These are phyloP conservation scores for Pterocles orientalis DNA, from an alignment of 2,113 vertebrate species.

Conservation along the genomic window DNA sequence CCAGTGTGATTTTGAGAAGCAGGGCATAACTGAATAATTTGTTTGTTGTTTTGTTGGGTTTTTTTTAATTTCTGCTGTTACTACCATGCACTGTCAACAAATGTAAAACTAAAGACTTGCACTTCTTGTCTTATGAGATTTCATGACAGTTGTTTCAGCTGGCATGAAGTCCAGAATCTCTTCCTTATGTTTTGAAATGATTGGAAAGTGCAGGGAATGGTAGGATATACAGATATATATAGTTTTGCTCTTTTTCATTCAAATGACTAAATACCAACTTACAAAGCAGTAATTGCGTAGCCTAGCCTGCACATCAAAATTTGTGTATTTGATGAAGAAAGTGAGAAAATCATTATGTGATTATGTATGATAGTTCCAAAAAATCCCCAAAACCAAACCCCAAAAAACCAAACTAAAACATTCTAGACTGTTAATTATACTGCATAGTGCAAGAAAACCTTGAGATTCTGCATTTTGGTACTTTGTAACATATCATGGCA, in stretches of 20 bases:
- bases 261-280: background rate
- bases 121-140: background rate
- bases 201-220: background rate
- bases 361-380: background rate
- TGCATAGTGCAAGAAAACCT: background rate
- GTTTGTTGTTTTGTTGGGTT: background rate
- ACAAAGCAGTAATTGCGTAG: background rate
- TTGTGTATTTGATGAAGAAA: background rate
- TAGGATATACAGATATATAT: background rate
- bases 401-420: no score
- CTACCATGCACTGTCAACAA: background rate
- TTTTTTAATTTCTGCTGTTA: background rate
- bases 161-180: background rate
- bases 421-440: background rate
- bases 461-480: background rate
- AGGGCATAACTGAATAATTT: background rate
- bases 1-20: background rate
- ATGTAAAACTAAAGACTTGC: background rate
- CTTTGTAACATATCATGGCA: background rate
- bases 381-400: no score
- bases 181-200: background rate
- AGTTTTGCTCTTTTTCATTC: background rate
- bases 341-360: background rate
- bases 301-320: background rate
- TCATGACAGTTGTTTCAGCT: background rate